These are phyloP conservation scores for Tautogolabrus adspersus DNA, from an alignment of 2,113 vertebrate species.

Conservation along the genomic window DNA sequence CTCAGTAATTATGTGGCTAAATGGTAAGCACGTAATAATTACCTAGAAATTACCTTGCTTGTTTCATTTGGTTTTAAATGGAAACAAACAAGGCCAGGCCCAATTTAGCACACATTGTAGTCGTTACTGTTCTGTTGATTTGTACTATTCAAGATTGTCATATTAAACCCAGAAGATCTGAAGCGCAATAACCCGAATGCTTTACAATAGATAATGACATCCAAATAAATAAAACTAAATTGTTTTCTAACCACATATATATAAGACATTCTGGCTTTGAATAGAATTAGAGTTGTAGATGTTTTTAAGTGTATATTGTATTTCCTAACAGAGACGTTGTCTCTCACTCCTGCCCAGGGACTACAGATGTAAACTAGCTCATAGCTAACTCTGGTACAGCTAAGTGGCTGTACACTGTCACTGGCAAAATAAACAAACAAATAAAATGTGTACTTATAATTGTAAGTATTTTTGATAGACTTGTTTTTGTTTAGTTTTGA, in stretches of 20 bases:
- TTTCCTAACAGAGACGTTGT: too few species aligned
- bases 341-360: background rate
- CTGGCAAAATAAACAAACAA: too few species aligned
- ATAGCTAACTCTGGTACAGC: too few species aligned
- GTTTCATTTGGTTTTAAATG: slow-evolving; percentile 74
- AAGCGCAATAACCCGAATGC: background rate
- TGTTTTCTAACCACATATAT: background rate
- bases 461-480: background rate
- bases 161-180: slow-evolving; percentile 9
- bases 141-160: slow-evolving; percentile 11
- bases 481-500: background rate
- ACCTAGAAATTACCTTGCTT: slow-evolving; percentile 77
- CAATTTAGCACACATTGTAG: slow-evolving; percentile 53
- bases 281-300: background rate
- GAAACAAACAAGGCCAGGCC: slow-evolving; percentile 64
- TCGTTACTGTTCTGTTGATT: slow-evolving; percentile 33
- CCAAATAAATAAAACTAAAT: too few species aligned
- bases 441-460: too few species aligned
- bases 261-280: background rate
- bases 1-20: slow-evolving; percentile 75
- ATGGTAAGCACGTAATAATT: slow-evolving; percentile 68
- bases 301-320: background rate
- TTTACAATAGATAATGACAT: background rate
- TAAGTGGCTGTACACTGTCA: too few species aligned
- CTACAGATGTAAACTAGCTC: too few species aligned